Conservation (phyloP, 2,888 invertebrate species). For the Drosophila tanythrix region DNA sequence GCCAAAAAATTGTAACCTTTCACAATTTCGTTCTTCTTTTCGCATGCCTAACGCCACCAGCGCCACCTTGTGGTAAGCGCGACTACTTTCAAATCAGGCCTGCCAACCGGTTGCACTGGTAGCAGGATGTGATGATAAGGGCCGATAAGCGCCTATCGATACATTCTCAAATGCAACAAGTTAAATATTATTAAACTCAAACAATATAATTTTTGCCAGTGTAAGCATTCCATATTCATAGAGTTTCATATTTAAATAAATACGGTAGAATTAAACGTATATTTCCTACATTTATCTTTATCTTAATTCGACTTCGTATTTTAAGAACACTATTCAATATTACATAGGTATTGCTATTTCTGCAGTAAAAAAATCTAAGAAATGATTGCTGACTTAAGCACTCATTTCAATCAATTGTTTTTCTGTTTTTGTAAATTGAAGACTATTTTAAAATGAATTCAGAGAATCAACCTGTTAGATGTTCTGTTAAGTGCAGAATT, state of each 20-base stretch:
- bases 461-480: not conserved
- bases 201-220: not conserved
- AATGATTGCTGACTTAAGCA: not conserved
- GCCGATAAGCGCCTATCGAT: not conserved
- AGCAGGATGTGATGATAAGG: not conserved
- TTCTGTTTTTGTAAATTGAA: not conserved
- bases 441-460: not conserved
- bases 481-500: not conserved
- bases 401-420: not conserved
- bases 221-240: not conserved
- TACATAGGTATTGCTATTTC: not conserved
- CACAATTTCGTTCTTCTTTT: not conserved
- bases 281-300: not conserved
- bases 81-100: not conserved
- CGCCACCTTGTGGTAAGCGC: not conserved
- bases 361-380: not conserved
- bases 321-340: not conserved
- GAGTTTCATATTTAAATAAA: not conserved
- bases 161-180: not conserved
- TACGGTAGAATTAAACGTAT: not conserved
- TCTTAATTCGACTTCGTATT: not conserved
- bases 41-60: not conserved
- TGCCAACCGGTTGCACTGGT: not conserved
- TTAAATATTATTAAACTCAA: not conserved
- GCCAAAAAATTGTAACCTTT: not conserved